phyloP scores from a whole-genome alignment of 1,140 invertebrate species.

The Choristoneura fumiferana region DNA sequence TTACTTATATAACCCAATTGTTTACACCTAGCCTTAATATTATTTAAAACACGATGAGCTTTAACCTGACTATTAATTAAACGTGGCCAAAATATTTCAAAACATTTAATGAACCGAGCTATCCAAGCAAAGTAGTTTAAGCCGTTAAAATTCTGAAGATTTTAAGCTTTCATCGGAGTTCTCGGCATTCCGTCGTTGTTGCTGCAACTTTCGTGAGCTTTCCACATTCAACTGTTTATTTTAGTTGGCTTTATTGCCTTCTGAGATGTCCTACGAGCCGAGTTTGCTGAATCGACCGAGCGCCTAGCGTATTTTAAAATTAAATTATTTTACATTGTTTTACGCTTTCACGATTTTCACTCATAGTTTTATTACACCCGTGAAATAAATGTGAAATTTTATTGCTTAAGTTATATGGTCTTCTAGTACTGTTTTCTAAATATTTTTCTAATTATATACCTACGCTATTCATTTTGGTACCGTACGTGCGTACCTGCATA shows the following conservation, averaged over 20 bases:
- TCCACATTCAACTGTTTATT: constrained; percentile 18
- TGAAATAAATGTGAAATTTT: too few relatives aligned
- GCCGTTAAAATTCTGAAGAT: background rate
- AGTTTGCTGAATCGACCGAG: background rate
- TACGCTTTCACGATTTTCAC: too few relatives aligned
- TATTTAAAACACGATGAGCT: background rate
- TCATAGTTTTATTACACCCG: too few relatives aligned
- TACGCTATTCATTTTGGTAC: too few relatives aligned
- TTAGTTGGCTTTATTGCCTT: constrained; percentile 10
- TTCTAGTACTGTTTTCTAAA: too few relatives aligned
- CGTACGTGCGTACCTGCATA: too few relatives aligned
- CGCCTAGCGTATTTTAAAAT: constrained; percentile 1
- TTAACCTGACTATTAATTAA: background rate
- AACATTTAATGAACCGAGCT: constrained; percentile 3
- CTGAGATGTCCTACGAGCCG: constrained; percentile 7
- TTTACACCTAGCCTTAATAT: background rate
- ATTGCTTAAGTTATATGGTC: too few relatives aligned
- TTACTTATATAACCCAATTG: background rate
- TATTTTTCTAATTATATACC: too few relatives aligned
- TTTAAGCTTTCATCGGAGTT: background rate
- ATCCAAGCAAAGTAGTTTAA: constrained; percentile 1
- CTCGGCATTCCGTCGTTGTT: constrained; percentile 1
- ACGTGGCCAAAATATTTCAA: background rate
- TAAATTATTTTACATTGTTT: too few relatives aligned
- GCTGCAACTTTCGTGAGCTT: constrained; percentile 13